A percentile compares a stretch with the other conserved stretches of the same genome.
phyloP scores from a whole-genome alignment of 1,140 invertebrate species.

The Listronotus oregonensis region DNA sequence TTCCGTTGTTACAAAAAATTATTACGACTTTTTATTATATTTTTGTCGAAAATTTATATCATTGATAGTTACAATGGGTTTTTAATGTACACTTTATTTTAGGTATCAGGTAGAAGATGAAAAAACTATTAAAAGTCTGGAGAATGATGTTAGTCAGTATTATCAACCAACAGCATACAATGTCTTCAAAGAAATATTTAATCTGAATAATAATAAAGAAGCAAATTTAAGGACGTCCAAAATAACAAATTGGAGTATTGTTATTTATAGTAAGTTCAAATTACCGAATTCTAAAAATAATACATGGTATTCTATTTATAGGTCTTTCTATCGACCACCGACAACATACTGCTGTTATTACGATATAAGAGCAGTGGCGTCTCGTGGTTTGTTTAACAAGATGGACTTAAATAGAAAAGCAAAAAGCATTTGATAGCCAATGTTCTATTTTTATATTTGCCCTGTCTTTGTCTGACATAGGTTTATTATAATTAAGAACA shows the following conservation, averaged over 20 bases:
- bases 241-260: conserved; percentile 43
- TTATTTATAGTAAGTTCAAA: conserved; percentile 41
- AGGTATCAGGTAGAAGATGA: conserved; percentile 36
- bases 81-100: background rate
- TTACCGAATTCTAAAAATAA: background rate
- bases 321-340: no score
- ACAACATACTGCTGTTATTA: no score
- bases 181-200: conserved; percentile 43
- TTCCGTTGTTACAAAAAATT: no score
- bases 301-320: background rate
- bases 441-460: no score
- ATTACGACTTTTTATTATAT: background rate
- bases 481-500: no score
- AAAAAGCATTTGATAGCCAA: no score
- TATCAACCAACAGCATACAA: conserved; percentile 15
- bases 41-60: background rate
- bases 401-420: no score
- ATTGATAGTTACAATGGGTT: background rate
- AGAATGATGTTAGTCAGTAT: conserved; percentile 12
- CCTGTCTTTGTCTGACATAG: no score
- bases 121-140: conserved; percentile 19
- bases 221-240: conserved; percentile 33
- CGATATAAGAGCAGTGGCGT: no score
- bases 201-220: conserved; percentile 49
- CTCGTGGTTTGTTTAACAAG: no score